Conservation (phyloP, 2,113 vertebrate genomes). For the Crotophaga sulcirostris region DNA sequence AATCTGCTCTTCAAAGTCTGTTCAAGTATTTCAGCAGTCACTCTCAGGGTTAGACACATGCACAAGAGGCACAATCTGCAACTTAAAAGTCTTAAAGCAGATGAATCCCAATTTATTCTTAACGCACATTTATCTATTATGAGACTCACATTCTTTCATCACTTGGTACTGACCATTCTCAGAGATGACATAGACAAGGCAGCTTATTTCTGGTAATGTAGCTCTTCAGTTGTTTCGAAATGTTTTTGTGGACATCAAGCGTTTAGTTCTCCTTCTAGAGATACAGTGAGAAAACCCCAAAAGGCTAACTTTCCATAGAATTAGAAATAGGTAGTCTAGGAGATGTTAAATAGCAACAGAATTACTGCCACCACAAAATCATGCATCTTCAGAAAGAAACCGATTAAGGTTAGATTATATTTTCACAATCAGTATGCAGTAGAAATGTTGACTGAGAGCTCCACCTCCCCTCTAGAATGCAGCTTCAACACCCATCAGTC, state of each 20-base stretch:
- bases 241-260: background rate
- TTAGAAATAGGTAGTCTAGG: background rate
- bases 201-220: background rate
- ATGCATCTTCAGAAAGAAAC: background rate
- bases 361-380: background rate
- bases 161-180: background rate
- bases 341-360: background rate
- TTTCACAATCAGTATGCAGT: background rate
- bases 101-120: background rate
- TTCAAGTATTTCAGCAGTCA: background rate
- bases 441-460: background rate
- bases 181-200: background rate
- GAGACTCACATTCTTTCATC: background rate
- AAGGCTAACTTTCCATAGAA: background rate
- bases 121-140: fast-evolving
- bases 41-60: background rate
- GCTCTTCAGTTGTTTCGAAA: background rate
- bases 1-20: background rate
- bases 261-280: background rate
- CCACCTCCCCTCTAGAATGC: background rate
- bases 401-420: background rate
- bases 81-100: background rate
- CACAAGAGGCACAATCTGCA: background rate
- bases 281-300: background rate
- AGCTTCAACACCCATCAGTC: background rate